These are phyloP conservation scores for Labeo calbasu DNA, from an alignment of 2,797 vertebrate genomes.

Conservation along the genomic window DNA sequence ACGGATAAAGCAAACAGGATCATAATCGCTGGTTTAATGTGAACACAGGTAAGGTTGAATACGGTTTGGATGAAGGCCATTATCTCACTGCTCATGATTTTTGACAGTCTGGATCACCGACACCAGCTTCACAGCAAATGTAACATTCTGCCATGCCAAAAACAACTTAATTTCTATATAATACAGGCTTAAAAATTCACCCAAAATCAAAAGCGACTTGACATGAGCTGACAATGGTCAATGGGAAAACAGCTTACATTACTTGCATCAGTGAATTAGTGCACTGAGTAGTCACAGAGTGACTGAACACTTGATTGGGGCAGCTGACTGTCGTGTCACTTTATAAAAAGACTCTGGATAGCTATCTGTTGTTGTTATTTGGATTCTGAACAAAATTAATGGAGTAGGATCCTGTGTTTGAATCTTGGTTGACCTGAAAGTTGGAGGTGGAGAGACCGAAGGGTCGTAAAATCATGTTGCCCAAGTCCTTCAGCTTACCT, in stretches of 20 bases:
- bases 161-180: not conserved
- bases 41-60: not conserved
- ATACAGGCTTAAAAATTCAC: not conserved
- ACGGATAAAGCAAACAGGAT: not conserved
- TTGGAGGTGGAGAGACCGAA: conserved; percentile 97
- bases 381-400: conserved; percentile 94
- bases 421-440: conserved; percentile 95
- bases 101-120: not conserved
- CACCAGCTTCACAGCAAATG: conserved; percentile 23
- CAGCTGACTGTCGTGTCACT: not conserved
- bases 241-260: conserved; percentile 3
- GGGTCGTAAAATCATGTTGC: conserved; percentile 92
- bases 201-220: not conserved
- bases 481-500: conserved; percentile 97
- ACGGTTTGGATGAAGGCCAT: not conserved
- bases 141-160: conserved; percentile 11
- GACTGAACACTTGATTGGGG: not conserved
- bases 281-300: not conserved
- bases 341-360: not conserved
- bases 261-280: not conserved
- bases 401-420: conserved; percentile 89
- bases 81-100: not conserved
- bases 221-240: conserved; percentile 29
- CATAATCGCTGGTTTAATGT: conserved; percentile 24
- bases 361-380: conserved; percentile 80